Base-by-base conservation (phyloP, 1,140 invertebrate species). In the Phthorimaea operculella region DNA sequence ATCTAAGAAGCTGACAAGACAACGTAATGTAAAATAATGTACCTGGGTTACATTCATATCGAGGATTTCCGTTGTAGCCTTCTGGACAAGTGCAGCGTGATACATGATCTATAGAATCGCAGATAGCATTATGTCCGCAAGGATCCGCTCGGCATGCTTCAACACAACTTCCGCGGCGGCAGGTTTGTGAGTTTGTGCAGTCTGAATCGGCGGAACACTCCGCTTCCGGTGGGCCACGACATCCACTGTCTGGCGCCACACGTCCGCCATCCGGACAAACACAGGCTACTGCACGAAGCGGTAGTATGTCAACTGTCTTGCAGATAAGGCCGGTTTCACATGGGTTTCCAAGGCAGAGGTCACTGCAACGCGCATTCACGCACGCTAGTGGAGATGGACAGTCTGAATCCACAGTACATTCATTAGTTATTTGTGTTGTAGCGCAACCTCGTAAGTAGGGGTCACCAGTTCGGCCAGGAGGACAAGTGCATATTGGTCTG, bases 71-170 rank as follows among this genome's bases (percentile, higher is more conserved):
- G 39, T 87, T 88, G 74, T 94, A 96, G 12, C 92, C 92, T 8
- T 88, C 76, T 11, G 93, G 88, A 79, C 96, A 97, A 10, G 88
- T 87, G 70, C 95, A 97, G 12, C 91, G 87, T 1, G 91, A 91
- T 56, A 89, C 88, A 72, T 97, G 94, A 60, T 90, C 89, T 7
- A 88, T 74, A 2, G 93, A 90, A 69, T 87, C 90, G 64, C 96
- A 97, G 59, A 94, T 88, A 5, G 96, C 94, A 69, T 96, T 96
- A 1, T 92, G 83, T 51, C 95, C 95, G 70, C 95, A 98, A 4
- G 88, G 85, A 54, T 93, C 90, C 11, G 92, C 83, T 44, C 88
- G 87, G 70, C 95, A 97, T 12, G 93, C 93, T 56, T 94, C 91
- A 4, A 92, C 77, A 67, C 95, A 96, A n/a, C 81, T 89, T 59